These are phyloP conservation scores for Pycnonotus jocosus DNA, from an alignment of 2,113 vertebrate species.

Conservation along the genomic window DNA sequence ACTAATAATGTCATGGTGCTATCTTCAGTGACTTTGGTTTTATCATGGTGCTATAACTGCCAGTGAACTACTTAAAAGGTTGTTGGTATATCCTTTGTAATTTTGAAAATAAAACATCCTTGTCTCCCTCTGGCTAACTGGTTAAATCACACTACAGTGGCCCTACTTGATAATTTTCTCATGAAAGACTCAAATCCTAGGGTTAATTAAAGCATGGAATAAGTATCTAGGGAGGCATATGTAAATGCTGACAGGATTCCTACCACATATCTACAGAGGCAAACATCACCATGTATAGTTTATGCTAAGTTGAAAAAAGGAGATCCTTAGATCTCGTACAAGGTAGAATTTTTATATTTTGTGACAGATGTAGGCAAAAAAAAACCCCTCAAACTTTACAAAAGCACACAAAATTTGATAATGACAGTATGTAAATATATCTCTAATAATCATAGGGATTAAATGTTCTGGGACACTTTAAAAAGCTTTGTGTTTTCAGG, in stretches of 20 bases:
- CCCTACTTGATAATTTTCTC: constrained; percentile 39
- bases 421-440: not conserved
- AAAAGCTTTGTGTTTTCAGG: constrained; percentile 1
- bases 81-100: not conserved
- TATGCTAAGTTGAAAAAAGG: not conserved
- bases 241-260: constrained; percentile 41
- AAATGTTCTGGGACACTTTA: not conserved
- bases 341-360: not conserved
- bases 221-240: constrained; percentile 30
- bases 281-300: not conserved
- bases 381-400: rapidly evolving
- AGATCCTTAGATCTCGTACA: constrained; percentile 14
- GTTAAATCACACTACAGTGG: not conserved
- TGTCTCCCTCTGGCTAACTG: constrained; percentile 6
- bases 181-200: constrained; percentile 19
- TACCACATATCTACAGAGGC: not conserved
- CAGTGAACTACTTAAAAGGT: not conserved
- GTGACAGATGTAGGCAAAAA: not conserved
- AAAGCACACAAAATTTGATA: not conserved
- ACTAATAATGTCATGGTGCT: not conserved
- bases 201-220: constrained; percentile 50
- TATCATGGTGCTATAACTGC: not conserved
- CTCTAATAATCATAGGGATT: not conserved
- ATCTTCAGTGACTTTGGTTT: constrained; percentile 1
- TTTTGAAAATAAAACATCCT: constrained; percentile 34